phyloP scores from a whole-genome alignment of 2,113 vertebrate genomes.

The Hippocampus mohnikei region DNA sequence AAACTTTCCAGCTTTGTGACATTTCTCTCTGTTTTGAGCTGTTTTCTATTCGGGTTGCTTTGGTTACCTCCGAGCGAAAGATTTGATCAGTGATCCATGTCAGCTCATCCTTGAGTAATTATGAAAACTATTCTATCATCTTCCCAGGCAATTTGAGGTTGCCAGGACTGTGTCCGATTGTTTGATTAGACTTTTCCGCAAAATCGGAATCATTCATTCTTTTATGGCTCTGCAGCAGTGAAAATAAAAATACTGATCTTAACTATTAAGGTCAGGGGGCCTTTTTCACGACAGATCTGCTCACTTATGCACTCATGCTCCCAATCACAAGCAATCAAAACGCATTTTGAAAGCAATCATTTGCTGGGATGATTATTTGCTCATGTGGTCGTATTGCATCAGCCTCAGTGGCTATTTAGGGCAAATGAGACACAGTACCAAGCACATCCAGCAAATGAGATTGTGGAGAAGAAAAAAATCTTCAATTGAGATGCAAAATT shows the following conservation, averaged over 20 bases:
- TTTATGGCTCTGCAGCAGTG: neutral
- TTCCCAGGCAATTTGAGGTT: constrained; percentile 19
- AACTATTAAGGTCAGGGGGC: neutral
- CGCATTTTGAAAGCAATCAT: neutral
- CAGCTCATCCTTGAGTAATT: constrained; percentile 16
- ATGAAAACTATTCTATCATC: constrained; percentile 25
- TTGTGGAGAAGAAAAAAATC: neutral
- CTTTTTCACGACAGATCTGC: neutral
- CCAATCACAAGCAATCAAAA: constrained; percentile 1
- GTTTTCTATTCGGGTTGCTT: constrained; percentile 43
- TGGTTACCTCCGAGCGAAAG: constrained; percentile 33
- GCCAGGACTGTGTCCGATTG: constrained; percentile 7
- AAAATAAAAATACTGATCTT: neutral
- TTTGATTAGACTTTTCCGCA: constrained; percentile 22
- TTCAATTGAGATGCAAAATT: neutral
- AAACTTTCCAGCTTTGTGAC: constrained; percentile 38
- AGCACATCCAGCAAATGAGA: neutral
- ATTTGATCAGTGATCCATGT: constrained; percentile 33
- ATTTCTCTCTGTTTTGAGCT: constrained; percentile 19
- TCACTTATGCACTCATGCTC: neutral
- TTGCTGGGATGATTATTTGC: neutral
- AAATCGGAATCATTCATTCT: constrained; percentile 10
- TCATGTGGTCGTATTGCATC: neutral
- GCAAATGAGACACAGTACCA: neutral
- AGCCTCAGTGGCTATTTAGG: constrained; percentile 1